A percentile compares a stretch with the other conserved stretches of the same genome.
Conservation (phyloP, 2,797 vertebrate species). For the Oophaga sylvatica region DNA sequence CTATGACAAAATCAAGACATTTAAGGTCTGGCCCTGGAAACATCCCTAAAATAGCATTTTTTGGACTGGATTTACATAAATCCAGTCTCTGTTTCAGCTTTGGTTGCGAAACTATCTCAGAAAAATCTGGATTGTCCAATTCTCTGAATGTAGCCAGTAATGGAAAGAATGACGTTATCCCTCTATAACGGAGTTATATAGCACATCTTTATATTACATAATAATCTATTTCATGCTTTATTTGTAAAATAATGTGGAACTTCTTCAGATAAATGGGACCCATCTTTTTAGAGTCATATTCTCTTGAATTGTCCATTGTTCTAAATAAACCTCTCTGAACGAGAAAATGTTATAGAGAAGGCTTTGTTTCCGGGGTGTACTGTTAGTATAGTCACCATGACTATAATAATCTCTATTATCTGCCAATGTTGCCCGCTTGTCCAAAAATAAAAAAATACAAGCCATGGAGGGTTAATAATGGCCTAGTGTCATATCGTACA, state of each 20-base stretch:
- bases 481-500: constrained; percentile 93
- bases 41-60: too few species aligned
- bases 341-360: background rate
- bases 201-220: too few species aligned
- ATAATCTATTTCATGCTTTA: too few species aligned
- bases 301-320: background rate
- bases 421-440: constrained; percentile 76
- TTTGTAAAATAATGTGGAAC: background rate
- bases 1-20: too few species aligned
- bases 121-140: too few species aligned
- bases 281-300: background rate
- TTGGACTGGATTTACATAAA: too few species aligned
- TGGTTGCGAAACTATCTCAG: too few species aligned
- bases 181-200: too few species aligned
- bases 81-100: too few species aligned
- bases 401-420: constrained; percentile 72
- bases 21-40: too few species aligned
- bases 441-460: constrained; percentile 72
- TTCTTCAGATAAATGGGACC: background rate
- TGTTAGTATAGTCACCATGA: constrained; percentile 60
- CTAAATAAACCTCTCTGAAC: background rate
- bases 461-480: constrained; percentile 91
- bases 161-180: too few species aligned
- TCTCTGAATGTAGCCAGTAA: too few species aligned
- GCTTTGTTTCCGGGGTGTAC: constrained; percentile 30